A percentile compares a stretch with the other conserved stretches of the same genome.
Evolutionary conservation across 2,113 vertebrate genomes (phyloP).

Genomic region (Zosterops hypoxanthus): DNA sequence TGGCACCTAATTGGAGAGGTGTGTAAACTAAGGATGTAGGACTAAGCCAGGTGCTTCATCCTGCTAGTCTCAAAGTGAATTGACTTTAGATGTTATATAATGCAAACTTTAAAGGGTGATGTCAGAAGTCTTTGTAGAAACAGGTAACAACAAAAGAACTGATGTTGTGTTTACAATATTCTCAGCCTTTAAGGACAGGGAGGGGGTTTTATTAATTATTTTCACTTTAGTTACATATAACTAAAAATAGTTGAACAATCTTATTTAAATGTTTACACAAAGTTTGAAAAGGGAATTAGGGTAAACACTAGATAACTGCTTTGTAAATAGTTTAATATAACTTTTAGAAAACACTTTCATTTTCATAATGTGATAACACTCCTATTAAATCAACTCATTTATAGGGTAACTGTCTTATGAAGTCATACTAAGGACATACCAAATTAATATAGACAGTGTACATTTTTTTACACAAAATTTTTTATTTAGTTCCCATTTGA

Average conservation of each 20-base stretch:
- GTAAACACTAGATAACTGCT: background rate
- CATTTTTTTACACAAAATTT: background rate
- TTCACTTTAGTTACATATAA: background rate
- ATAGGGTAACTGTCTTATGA: background rate
- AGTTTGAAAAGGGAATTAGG: background rate
- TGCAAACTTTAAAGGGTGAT: conserved; percentile 21
- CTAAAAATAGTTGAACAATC: background rate
- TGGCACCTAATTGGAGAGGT: background rate
- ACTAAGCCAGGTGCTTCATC: background rate
- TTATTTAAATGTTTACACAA: background rate
- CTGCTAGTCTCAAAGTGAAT: background rate
- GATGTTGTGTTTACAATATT: background rate
- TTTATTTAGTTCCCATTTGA: background rate
- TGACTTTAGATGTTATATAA: background rate
- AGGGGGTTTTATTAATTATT: background rate
- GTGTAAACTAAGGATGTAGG: background rate
- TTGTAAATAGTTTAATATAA: background rate
- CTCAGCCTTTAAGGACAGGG: background rate
- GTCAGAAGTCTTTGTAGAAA: conserved; percentile 38
- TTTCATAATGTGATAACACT: background rate
- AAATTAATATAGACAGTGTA: background rate
- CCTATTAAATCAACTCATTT: background rate
- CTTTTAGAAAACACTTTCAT: background rate
- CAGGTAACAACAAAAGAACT: conserved; percentile 28
- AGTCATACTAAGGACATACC: background rate